Percentiles rank a stretch among this genome's conserved stretches.
phyloP scores from a whole-genome alignment of 2,113 vertebrate species.

The Tonatia bakeri region DNA sequence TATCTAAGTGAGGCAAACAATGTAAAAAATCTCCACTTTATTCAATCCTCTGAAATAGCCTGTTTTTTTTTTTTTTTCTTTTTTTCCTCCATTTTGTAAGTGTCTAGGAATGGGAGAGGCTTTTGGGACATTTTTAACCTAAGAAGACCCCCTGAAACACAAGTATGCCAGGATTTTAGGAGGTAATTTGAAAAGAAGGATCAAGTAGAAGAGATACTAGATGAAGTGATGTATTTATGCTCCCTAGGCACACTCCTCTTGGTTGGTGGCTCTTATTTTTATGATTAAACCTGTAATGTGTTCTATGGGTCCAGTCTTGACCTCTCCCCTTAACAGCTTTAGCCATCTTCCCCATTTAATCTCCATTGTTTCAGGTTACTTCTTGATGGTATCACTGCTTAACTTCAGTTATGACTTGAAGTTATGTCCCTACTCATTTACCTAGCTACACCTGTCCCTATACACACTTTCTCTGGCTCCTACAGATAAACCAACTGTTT shows the following conservation, averaged over 20 bases:
- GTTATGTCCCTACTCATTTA: neutral
- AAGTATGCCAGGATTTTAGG: neutral
- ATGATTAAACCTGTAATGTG: neutral
- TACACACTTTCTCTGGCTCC: neutral
- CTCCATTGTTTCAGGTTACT: neutral
- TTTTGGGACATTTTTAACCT: neutral
- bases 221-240: neutral
- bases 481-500: neutral
- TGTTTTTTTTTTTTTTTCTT: neutral
- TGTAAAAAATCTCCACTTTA: neutral
- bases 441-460: neutral
- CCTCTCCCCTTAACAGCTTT: neutral
- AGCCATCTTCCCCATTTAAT: neutral
- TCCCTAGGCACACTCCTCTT: neutral
- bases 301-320: neutral
- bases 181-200: neutral
- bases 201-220: neutral
- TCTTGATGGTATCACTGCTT: neutral
- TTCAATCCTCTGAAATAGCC: neutral
- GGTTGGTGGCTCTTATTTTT: neutral
- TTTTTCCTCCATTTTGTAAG: neutral
- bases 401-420: neutral
- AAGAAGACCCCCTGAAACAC: neutral
- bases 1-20: constrained; percentile 2
- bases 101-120: neutral